A percentile compares a stretch with the other conserved stretches of the same genome.
These are phyloP conservation scores for Theropithecus gelada DNA, from an alignment of 2,113 vertebrate species.

Conservation along the genomic window DNA sequence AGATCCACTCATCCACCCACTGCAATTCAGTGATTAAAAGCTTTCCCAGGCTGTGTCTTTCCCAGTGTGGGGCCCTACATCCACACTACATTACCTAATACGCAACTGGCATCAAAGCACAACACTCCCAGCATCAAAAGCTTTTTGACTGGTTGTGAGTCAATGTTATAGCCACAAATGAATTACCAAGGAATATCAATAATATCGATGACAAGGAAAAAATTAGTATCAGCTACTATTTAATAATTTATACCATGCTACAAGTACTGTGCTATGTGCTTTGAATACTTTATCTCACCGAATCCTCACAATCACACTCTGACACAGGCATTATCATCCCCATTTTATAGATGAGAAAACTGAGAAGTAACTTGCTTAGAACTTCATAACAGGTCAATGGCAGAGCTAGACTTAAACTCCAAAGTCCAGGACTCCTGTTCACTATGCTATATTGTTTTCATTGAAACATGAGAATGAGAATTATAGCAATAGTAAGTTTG, in stretches of 20 bases:
- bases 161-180: background rate
- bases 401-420: background rate
- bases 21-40: too few species aligned
- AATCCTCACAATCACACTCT: background rate
- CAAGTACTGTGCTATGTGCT: background rate
- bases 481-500: background rate
- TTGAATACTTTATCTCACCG: background rate
- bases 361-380: background rate
- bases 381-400: background rate
- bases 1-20: background rate
- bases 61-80: background rate
- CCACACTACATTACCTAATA: background rate
- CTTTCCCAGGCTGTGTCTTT: background rate
- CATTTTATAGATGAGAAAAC: background rate
- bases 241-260: background rate
- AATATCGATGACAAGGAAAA: background rate
- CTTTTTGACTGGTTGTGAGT: background rate
- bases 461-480: background rate
- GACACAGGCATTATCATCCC: background rate
- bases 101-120: rapidly evolving
- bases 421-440: background rate
- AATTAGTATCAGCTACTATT: background rate
- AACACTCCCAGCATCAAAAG: background rate
- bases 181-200: background rate
- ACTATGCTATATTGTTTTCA: background rate